Evolutionary conservation across 2,888 invertebrate species (phyloP).

Genomic region (Eubasilissa splendida): DNA sequence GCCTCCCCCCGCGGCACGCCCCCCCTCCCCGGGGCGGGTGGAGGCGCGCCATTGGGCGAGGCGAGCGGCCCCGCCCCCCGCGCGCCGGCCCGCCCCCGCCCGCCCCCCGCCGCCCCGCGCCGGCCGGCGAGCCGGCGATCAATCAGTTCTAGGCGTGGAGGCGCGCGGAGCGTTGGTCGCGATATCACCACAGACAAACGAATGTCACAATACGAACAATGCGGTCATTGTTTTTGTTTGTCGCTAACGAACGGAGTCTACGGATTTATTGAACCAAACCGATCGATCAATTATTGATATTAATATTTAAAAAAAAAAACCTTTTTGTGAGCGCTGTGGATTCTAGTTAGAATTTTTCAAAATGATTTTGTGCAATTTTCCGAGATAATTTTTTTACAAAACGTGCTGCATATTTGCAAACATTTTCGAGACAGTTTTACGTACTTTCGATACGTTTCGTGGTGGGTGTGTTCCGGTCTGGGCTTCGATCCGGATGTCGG

Average conservation of each 20-base stretch:
- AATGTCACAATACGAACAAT: conserved; percentile 28
- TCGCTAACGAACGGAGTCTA: not conserved
- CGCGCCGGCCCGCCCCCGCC: conserved; percentile 54
- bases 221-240: conserved; percentile 14
- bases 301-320: not conserved
- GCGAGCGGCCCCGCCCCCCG: conserved; percentile 60
- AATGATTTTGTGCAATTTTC: conserved; percentile 1
- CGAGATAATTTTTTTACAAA: not conserved
- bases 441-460: not conserved
- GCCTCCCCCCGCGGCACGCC: not conserved
- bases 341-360: conserved; percentile 8
- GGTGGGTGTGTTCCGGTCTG: conserved; percentile 1
- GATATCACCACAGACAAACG: conserved; percentile 61
- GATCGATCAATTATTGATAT: not conserved
- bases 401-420: not conserved
- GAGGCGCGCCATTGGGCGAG: conserved; percentile 58
- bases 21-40: conserved; percentile 35
- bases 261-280: not conserved
- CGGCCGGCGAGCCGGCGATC: conserved; percentile 62
- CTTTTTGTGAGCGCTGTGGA: not conserved
- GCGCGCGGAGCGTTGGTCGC: conserved; percentile 63
- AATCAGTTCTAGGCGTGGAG: conserved; percentile 63
- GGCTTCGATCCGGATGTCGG: conserved; percentile 7
- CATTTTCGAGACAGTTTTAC: not conserved
- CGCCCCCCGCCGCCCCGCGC: conserved; percentile 45